phyloP scores from a whole-genome alignment of 2,113 vertebrate species.

The Panthera uncia region DNA sequence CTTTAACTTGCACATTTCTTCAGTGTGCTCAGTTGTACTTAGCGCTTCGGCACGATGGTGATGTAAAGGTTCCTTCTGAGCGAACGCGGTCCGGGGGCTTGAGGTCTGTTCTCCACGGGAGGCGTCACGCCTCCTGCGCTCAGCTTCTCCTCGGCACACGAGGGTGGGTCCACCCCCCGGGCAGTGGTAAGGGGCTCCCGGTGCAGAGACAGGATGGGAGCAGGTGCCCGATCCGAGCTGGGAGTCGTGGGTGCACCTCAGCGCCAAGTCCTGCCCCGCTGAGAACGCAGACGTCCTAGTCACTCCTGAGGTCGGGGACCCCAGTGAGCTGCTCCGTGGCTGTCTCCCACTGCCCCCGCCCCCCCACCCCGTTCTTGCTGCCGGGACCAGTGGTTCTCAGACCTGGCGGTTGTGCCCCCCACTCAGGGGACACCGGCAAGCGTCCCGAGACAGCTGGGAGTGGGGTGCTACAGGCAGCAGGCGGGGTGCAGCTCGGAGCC shows the following conservation, averaged over 20 bases:
- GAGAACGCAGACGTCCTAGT: fast-evolving
- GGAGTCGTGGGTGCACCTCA: background rate
- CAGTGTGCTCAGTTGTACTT: fast-evolving
- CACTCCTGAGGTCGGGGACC: fast-evolving
- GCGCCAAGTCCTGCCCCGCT: fast-evolving
- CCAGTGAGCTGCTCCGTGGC: fast-evolving
- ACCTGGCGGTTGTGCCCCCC: fast-evolving
- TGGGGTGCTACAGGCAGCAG: fast-evolving
- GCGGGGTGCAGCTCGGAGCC: fast-evolving
- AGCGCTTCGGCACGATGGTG: fast-evolving
- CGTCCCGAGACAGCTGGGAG: background rate
- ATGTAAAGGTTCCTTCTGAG: background rate
- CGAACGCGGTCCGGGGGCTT: fast-evolving
- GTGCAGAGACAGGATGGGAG: background rate
- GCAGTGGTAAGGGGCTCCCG: background rate
- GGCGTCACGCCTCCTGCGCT: too few relatives aligned
- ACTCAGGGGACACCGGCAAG: background rate
- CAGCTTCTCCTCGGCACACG: fast-evolving
- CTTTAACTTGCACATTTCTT: background rate
- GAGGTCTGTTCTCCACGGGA: background rate
- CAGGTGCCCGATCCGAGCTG: fast-evolving
- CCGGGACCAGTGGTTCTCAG: background rate
- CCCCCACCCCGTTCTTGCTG: background rate
- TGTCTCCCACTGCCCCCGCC: too few relatives aligned
- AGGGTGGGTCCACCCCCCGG: background rate